These are phyloP conservation scores for Ferrisia virgata DNA, from an alignment of 2,888 invertebrate genomes.

Conservation along the genomic window DNA sequence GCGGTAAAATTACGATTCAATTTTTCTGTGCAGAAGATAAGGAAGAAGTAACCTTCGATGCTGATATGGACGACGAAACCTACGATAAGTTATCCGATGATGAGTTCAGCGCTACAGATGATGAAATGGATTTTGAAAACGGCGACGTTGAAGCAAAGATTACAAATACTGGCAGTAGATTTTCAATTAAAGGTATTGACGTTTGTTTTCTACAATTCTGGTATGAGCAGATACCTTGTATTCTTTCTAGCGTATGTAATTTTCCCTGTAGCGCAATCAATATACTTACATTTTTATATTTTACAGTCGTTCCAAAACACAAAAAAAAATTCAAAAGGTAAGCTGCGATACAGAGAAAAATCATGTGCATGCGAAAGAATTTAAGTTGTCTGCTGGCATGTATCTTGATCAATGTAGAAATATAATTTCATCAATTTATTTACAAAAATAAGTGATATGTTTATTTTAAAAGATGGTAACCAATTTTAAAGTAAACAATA, in stretches of 20 bases:
- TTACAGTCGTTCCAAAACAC: too few relatives aligned
- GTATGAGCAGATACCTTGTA: too few relatives aligned
- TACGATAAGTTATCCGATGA: neutral
- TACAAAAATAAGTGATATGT: constrained; percentile 44
- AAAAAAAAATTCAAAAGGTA: too few relatives aligned
- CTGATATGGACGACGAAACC: neutral
- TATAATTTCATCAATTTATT: neutral
- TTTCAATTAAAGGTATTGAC: neutral
- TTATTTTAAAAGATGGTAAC: constrained; percentile 36
- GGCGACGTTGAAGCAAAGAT: neutral
- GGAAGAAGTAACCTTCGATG: neutral
- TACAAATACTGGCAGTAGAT: neutral
- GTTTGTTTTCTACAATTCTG: neutral
- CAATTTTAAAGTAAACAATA: constrained; percentile 29
- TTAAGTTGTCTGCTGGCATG: too few relatives aligned
- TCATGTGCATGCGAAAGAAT: too few relatives aligned
- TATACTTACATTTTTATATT: too few relatives aligned
- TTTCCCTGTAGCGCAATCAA: too few relatives aligned
- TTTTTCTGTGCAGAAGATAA: neutral
- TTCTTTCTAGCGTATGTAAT: too few relatives aligned
- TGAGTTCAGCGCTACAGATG: neutral
- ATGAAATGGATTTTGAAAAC: neutral
- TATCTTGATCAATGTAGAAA: too few relatives aligned
- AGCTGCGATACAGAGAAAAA: too few relatives aligned
- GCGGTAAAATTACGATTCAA: too few relatives aligned